A percentile compares a stretch with the other conserved stretches of the same genome.
These are phyloP conservation scores for Pelmatolapia mariae DNA, from an alignment of 2,113 vertebrate species.

Conservation along the genomic window DNA sequence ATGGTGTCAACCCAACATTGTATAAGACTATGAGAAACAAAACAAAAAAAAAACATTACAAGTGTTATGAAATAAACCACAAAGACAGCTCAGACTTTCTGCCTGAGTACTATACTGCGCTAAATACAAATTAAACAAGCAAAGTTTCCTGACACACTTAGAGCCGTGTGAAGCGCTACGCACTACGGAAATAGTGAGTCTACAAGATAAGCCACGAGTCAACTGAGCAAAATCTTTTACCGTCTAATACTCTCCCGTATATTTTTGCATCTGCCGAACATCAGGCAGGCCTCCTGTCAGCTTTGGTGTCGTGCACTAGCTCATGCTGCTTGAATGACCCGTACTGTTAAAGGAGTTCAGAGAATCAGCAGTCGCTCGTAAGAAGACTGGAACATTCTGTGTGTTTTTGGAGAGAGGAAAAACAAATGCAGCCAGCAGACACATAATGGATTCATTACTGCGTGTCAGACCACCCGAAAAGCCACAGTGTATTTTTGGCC, in stretches of 20 bases:
- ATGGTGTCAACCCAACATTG: background rate
- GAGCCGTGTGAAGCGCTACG: background rate
- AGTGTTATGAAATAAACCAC: conserved; percentile 1
- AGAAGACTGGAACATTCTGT: background rate
- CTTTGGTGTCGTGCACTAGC: background rate
- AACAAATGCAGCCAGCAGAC: background rate
- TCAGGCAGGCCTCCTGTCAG: background rate
- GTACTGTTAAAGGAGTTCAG: background rate
- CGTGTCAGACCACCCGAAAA: background rate
- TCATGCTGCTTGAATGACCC: background rate
- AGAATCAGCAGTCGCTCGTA: background rate
- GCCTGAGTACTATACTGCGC: background rate
- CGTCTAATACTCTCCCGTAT: background rate
- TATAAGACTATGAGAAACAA: background rate
- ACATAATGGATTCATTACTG: background rate
- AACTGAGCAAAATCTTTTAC: background rate
- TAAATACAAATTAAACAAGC: conserved; percentile 6
- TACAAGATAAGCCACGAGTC: background rate
- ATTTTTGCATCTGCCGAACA: background rate
- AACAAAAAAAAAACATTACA: background rate
- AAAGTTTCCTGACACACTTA: conserved; percentile 49
- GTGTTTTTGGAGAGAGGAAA: background rate
- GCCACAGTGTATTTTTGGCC: background rate
- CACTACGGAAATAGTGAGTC: conserved; percentile 22
- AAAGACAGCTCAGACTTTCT: conserved; percentile 18